Base-by-base conservation (phyloP, 1,140 invertebrate species). In the Grapholita molesta region DNA sequence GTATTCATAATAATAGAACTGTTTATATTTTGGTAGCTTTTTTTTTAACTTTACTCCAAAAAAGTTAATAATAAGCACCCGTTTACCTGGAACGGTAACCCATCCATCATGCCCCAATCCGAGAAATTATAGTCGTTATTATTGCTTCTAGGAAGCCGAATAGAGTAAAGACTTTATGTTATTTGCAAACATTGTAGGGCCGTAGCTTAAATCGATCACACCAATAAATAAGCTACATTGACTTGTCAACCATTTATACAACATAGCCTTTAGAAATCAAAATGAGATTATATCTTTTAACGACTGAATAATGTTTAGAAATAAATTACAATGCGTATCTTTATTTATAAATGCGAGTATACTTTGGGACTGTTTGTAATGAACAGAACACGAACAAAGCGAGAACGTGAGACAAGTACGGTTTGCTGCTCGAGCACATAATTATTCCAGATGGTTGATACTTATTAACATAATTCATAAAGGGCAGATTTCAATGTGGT, bases 101-200 rank as follows among this genome's bases (percentile, higher is more conserved):
- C 86, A 91, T 91, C 85, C 78, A 88, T 91, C 89, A 91, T 75
- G 71, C 69, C 73, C 77, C 76, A 85, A 89, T 89, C 88, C 77
- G 82, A 88, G 85, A 79, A 85, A 81, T 79, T 75, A 83, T 85
- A 75, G 77, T 84, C 66, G 70, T 76, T 79, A 80, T 85, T 80
- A 83, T 88, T 82, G 72, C 75, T 85, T 84, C 79, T 71, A 67
- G 66, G 77, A 81, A 70, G 64, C 35, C 64, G 57, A 64, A 68
- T 73, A 68, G 79, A 75, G 76, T 61, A 77, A 66, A 79, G 73
- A 75, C 75, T 80, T 77, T 84, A 73, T 83, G 82, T 86, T 89
- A 90, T 89, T 89, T 86, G 84, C 88, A 85, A 86, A 87, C 82
- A 84, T 84, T 87, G 68, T 32, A 42, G 55, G 33, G 53, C 33